These are phyloP conservation scores for Archaeoteleia sp. DNA, from an alignment of 2,888 invertebrate genomes.

Conservation along the genomic window DNA sequence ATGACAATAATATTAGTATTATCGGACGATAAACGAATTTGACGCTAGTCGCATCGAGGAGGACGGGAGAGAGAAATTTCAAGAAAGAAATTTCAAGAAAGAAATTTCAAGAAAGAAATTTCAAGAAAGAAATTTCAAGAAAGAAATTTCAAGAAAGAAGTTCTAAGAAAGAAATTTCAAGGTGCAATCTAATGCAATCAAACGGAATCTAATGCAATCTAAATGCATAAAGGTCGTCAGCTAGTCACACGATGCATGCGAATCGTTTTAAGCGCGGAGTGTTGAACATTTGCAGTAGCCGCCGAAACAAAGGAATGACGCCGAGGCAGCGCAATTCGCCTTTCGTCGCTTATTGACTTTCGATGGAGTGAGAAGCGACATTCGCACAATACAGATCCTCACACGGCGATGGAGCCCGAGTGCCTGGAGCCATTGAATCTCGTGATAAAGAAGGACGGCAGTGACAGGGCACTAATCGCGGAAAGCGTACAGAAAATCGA, in stretches of 20 bases:
- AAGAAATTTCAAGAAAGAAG: too few relatives aligned
- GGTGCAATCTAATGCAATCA: too few relatives aligned
- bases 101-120: background rate
- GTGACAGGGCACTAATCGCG: constrained; percentile 39
- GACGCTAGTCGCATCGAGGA: too few relatives aligned
- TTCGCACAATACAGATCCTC: constrained; percentile 26
- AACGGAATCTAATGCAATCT: too few relatives aligned
- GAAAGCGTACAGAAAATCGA: constrained; percentile 56
- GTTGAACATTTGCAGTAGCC: too few relatives aligned
- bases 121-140: background rate
- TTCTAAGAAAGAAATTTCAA: too few relatives aligned
- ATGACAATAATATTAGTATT: too few relatives aligned
- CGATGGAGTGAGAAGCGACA: constrained; percentile 24
- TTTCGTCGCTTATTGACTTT: background rate
- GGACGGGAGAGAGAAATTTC: constrained; percentile 20
- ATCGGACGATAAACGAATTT: too few relatives aligned
- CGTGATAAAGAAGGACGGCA: constrained; percentile 74
- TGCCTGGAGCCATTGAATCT: constrained; percentile 77
- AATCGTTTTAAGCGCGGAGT: too few relatives aligned
- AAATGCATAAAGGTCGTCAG: too few relatives aligned
- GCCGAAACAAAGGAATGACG: constrained; percentile 5
- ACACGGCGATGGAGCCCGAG: constrained; percentile 73
- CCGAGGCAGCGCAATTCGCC: too few relatives aligned
- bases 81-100: background rate
- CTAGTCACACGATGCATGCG: too few relatives aligned